Evolutionary conservation across 2,113 vertebrate genomes (phyloP).

Genomic region (Serranochromis macrocephalus): DNA sequence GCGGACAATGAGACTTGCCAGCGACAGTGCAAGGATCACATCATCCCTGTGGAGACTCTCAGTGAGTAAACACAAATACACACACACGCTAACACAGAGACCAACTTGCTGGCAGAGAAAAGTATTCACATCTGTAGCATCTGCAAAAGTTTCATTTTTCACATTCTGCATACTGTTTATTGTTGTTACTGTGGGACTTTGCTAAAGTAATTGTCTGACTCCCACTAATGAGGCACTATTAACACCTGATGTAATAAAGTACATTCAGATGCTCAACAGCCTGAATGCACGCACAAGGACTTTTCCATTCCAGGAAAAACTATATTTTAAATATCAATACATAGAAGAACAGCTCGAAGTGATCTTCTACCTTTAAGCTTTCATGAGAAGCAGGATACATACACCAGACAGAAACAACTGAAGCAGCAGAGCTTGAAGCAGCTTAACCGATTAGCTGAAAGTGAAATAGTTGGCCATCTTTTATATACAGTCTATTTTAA

Average conservation of each 20-base stretch:
- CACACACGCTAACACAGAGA: not conserved
- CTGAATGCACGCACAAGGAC: not conserved
- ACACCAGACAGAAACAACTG: not conserved
- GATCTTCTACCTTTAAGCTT: not conserved
- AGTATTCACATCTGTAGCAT: slow-evolving; percentile 1
- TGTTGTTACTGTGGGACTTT: not conserved
- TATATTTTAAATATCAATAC: not conserved
- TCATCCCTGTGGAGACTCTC: slow-evolving; percentile 82
- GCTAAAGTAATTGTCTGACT: not conserved
- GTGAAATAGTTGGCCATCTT: not conserved
- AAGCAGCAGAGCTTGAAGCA: not conserved
- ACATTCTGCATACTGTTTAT: not conserved
- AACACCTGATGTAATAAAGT: not conserved
- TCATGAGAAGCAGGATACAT: not conserved
- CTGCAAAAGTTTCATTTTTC: not conserved
- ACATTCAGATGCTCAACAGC: not conserved
- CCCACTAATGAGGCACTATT: not conserved
- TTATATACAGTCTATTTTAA: not conserved
- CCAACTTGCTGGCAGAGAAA: not conserved
- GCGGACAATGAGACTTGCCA: slow-evolving; percentile 94
- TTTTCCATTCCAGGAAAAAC: not conserved
- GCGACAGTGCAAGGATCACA: slow-evolving; percentile 88
- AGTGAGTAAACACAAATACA: slow-evolving; percentile 68
- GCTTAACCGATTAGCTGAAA: not conserved
- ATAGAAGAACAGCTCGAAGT: not conserved